These are phyloP conservation scores for Pterocles burchelli DNA, from an alignment of 2,113 vertebrate genomes.

Conservation along the genomic window DNA sequence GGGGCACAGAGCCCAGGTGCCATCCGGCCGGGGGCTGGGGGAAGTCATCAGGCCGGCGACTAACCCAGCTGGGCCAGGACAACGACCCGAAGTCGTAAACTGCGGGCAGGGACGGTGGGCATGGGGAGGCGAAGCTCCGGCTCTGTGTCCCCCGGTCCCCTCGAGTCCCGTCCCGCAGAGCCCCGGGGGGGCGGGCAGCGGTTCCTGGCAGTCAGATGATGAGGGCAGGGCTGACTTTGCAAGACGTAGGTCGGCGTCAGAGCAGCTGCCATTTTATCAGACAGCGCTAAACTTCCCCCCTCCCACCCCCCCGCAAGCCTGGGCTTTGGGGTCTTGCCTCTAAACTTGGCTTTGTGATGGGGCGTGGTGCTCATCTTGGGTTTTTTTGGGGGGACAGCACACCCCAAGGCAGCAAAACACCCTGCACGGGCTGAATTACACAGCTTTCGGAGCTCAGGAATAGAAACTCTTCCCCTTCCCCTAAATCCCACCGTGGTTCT, in stretches of 20 bases:
- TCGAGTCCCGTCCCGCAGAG: background rate
- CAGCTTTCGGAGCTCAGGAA: background rate
- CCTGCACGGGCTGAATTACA: background rate
- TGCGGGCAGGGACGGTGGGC: background rate
- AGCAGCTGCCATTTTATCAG: constrained; percentile 65
- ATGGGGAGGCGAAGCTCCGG: no score
- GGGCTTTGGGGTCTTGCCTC: background rate
- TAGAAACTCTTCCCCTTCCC: background rate
- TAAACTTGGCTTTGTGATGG: background rate
- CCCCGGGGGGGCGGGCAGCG: background rate
- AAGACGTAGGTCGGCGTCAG: constrained; percentile 33
- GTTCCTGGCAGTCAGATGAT: constrained; percentile 26
- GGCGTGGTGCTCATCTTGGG: background rate
- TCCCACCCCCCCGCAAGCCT: background rate
- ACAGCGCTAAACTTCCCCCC: background rate
- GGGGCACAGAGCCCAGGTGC: constrained; percentile 61
- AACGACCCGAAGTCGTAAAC: fast-evolving
- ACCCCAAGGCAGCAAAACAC: background rate
- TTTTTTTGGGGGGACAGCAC: background rate
- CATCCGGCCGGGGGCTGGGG: constrained; percentile 23
- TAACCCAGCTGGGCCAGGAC: constrained; percentile 71
- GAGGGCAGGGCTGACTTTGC: constrained; percentile 53
- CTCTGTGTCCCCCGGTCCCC: background rate
- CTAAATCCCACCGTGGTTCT: background rate
- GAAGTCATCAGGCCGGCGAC: constrained; percentile 66